Evolutionary conservation across 2,113 vertebrate genomes (phyloP), one percentile per base, ranked within the genome.

Genomic region (Chrysochloris asiatica): DNA sequence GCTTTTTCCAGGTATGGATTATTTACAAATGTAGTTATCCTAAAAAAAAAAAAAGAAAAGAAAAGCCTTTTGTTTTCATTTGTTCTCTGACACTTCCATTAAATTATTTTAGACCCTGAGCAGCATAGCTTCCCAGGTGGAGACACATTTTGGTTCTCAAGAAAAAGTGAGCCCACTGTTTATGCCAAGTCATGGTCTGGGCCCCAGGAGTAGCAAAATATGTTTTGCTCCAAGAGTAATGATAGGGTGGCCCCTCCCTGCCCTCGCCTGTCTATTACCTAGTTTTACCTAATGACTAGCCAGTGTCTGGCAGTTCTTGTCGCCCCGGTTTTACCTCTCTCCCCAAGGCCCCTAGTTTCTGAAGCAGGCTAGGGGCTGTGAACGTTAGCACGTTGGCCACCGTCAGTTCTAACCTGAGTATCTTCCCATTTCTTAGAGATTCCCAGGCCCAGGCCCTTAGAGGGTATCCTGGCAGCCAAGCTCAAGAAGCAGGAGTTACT

Each of bases 221-320:
- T 95, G 93, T 96, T 95, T 92, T 96, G 88, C 95, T 92, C 56
- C 1, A 38, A 19, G 14, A 69, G 28, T 93, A 94, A 90, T 90
- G 96, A 97, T 96, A 97, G 88, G 83, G 85, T 11, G 50, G 90
- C 94, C 67, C 95, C 86, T 94, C 95, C 95, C 88, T 84, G 63
- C 73, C 41, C 92, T 83, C 43, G 52, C 33, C 65, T 61, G 56
- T n/a, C 83, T 88, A 3, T 69, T 38, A 38, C 67, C 67, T 69
- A 17, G 21, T 69, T 36, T 30, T 50, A 52, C 69, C 81, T 88
- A 93, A 89, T 90, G 93, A 86, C 56, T 82, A 94, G 92, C 61
- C 71, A 72, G 92, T 41, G 52, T 78, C 89, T 28, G 7, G 78
- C 0, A 1, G 67, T 73, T 94, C 91, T 72, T 50, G 75, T 87